Conservation (phyloP, 2,888 invertebrate genomes). For the Allophyes oxyacanthae region DNA sequence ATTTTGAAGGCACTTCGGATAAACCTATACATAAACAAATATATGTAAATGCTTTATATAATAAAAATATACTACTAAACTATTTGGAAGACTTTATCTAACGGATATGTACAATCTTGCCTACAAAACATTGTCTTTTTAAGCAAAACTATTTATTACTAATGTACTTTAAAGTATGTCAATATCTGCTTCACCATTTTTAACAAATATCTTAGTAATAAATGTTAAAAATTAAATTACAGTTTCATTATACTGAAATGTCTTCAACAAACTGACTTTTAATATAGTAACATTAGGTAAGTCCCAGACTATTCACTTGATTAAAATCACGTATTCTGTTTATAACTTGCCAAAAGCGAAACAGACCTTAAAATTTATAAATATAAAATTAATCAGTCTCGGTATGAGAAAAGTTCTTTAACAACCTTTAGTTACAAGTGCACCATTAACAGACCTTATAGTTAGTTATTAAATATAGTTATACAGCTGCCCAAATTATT, state of each 20-base stretch:
- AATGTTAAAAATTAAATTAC: slow-evolving; percentile 6
- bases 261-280: slow-evolving; percentile 13
- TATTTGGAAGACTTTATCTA: slow-evolving; percentile 77
- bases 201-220: background rate
- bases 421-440: slow-evolving; percentile 74
- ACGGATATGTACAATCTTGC: slow-evolving; percentile 70
- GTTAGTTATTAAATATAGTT: slow-evolving; percentile 23
- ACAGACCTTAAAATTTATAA: slow-evolving; percentile 61
- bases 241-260: background rate
- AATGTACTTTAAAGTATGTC: slow-evolving; percentile 63
- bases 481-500: slow-evolving; percentile 36
- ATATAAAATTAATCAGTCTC: slow-evolving; percentile 86
- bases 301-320: slow-evolving; percentile 10
- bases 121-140: slow-evolving; percentile 73
- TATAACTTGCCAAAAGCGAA: slow-evolving; percentile 36
- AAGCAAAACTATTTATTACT: slow-evolving; percentile 55
- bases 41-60: slow-evolving; percentile 64
- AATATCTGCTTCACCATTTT: slow-evolving; percentile 9
- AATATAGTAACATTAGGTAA: slow-evolving; percentile 2
- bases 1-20: slow-evolving; percentile 59
- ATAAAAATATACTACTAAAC: slow-evolving; percentile 63
- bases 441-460: slow-evolving; percentile 66
- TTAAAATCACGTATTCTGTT: slow-evolving; percentile 6
- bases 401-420: slow-evolving; percentile 71
- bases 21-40: slow-evolving; percentile 48